A percentile compares a stretch with the other conserved stretches of the same genome.
These are phyloP conservation scores for Hippocampus comes DNA, from an alignment of 2,113 vertebrate genomes.

Conservation along the genomic window DNA sequence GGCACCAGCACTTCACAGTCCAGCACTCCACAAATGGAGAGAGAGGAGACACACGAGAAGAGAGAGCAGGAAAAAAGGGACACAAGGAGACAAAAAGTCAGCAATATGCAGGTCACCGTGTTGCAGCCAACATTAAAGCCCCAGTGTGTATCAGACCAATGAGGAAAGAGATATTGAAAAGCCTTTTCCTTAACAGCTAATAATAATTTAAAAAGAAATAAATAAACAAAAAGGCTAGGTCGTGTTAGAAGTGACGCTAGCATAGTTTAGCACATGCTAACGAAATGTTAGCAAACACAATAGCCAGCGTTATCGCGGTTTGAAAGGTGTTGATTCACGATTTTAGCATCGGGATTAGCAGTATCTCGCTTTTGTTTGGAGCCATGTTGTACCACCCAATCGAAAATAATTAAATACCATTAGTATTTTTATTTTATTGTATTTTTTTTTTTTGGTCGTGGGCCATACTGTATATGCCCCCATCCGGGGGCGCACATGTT, in stretches of 20 bases:
- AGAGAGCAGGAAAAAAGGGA: conserved; percentile 55
- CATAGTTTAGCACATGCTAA: background rate
- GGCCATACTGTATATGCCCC: no score
- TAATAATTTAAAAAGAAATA: background rate
- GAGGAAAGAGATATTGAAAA: conserved; percentile 49
- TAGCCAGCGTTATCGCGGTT: no score
- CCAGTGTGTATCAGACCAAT: conserved; percentile 33
- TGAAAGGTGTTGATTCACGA: no score
- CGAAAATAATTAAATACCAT: no score
- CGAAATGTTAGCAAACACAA: background rate
- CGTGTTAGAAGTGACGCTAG: background rate
- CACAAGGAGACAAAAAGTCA: conserved; percentile 59
- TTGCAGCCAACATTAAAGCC: conserved; percentile 66
- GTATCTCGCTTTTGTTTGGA: no score
- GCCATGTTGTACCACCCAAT: no score
- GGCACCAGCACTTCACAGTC: conserved; percentile 60
- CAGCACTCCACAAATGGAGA: conserved; percentile 67
- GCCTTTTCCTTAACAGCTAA: background rate
- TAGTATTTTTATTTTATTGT: no score
- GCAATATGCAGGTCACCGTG: conserved; percentile 65
- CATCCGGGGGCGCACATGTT: no score
- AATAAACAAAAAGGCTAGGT: background rate
- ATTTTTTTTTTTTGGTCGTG: no score
- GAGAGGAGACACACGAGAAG: conserved; percentile 69
- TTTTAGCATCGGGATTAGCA: no score